Evolutionary conservation across 2,113 vertebrate genomes (phyloP).

Genomic region (Hypocryptadius cinnamomeus): DNA sequence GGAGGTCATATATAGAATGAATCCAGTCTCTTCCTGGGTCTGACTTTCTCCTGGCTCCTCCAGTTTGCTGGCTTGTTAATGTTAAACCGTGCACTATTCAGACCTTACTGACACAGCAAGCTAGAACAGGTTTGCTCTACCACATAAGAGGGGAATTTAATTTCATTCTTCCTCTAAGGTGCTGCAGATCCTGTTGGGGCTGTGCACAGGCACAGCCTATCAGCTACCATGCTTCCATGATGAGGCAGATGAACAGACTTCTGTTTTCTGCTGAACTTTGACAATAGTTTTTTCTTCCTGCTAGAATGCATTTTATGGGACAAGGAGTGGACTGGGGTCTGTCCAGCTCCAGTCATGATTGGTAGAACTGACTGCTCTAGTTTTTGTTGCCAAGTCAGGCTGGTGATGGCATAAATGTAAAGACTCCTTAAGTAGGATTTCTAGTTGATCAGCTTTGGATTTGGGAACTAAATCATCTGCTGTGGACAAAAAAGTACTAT

Average conservation of each 20-base stretch:
- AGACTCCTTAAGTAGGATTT: not conserved
- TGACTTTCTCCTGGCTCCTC: not conserved
- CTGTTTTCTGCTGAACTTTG: not conserved
- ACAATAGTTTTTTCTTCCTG: not conserved
- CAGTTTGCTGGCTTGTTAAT: not conserved
- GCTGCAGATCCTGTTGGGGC: not conserved
- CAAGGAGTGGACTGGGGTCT: not conserved
- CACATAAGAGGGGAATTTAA: not conserved
- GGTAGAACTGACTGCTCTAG: not conserved
- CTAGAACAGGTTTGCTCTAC: not conserved
- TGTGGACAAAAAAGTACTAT: not conserved
- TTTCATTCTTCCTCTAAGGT: not conserved
- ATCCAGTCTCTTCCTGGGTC: not conserved
- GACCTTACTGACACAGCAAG: not conserved
- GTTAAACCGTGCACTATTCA: not conserved
- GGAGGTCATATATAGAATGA: not conserved
- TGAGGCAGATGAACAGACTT: not conserved
- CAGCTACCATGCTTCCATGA: not conserved
- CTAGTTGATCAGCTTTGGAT: not conserved
- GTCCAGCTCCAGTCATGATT: not conserved
- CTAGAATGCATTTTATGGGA: not conserved
- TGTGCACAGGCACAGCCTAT: not conserved
- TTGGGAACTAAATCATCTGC: conserved; percentile 10
- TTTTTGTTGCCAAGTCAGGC: not conserved
- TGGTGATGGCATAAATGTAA: not conserved